Conservation (phyloP, 2,888 invertebrate genomes). For the Lottia scabra region DNA sequence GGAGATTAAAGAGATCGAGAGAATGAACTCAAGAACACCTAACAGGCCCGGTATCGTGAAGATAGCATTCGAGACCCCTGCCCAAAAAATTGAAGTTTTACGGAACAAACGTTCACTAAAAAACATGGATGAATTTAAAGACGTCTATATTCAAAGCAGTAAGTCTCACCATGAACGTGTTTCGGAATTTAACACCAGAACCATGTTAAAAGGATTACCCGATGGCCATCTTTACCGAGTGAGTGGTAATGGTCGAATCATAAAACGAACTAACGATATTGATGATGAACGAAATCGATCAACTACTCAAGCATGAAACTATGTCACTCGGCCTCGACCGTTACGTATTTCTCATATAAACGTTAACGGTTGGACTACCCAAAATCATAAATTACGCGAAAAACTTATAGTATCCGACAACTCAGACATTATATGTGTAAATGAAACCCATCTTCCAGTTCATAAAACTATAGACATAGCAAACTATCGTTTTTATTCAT, state of each 20-base stretch:
- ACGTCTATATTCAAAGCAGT: neutral
- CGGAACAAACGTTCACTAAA: neutral
- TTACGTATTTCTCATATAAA: neutral
- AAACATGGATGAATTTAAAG: neutral
- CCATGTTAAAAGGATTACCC: neutral
- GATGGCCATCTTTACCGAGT: neutral
- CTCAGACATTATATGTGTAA: too few relatives aligned
- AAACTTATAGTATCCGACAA: too few relatives aligned
- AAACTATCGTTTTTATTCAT: neutral
- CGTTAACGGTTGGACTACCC: too few relatives aligned
- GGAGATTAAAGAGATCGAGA: neutral
- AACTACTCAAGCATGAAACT: neutral
- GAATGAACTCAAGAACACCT: neutral
- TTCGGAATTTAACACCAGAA: neutral
- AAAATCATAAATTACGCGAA: too few relatives aligned
- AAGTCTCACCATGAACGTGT: too few relatives aligned
- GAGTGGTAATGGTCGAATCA: neutral
- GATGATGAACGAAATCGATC: too few relatives aligned
- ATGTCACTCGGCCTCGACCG: neutral
- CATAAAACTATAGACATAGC: too few relatives aligned
- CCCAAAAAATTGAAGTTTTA: neutral
- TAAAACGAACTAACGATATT: too few relatives aligned
- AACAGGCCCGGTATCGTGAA: neutral
- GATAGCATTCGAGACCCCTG: neutral
- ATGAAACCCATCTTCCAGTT: too few relatives aligned